A percentile compares a stretch with the other conserved stretches of the same genome.
phyloP scores from a whole-genome alignment of 1,140 invertebrate genomes.

The Proctacanthus coquilletti region DNA sequence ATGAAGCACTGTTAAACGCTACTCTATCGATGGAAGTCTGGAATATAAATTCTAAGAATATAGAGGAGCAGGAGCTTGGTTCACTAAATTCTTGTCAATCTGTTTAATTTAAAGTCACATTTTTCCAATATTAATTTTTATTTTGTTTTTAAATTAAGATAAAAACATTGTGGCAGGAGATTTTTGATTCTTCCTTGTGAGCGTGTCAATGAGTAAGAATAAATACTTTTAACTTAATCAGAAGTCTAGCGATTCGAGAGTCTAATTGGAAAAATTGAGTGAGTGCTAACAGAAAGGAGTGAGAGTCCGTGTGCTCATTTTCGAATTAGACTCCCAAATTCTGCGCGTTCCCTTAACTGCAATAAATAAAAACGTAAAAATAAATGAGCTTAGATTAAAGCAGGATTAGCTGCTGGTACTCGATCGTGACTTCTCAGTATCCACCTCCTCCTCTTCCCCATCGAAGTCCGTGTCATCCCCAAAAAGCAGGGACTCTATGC shows the following conservation, averaged over 20 bases:
- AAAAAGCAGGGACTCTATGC: constrained; percentile 22
- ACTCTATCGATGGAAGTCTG: no score
- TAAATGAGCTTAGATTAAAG: constrained; percentile 11
- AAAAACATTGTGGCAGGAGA: no score
- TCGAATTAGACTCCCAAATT: constrained; percentile 29
- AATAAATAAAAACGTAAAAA: constrained; percentile 17
- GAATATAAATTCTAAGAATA: no score
- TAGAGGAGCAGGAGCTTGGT: no score
- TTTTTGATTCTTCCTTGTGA: no score
- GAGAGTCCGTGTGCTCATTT: constrained; percentile 7
- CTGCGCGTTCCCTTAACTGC: constrained; percentile 10
- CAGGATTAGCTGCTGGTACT: constrained; percentile 11
- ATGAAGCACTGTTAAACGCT: no score
- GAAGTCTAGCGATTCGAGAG: constrained; percentile 31
- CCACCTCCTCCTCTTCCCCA: constrained; percentile 6
- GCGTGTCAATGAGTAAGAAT: no score
- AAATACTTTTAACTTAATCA: no score
- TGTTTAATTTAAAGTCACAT: no score
- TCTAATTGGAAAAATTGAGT: constrained; percentile 28
- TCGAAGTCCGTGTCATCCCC: constrained; percentile 19
- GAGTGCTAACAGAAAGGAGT: background rate
- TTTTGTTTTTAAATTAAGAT: no score
- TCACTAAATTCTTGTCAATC: no score
- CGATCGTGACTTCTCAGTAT: constrained; percentile 6
- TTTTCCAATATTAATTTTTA: no score